Evolutionary conservation across 2,888 invertebrate species (phyloP).

Genomic region (Onchidella celtica): DNA sequence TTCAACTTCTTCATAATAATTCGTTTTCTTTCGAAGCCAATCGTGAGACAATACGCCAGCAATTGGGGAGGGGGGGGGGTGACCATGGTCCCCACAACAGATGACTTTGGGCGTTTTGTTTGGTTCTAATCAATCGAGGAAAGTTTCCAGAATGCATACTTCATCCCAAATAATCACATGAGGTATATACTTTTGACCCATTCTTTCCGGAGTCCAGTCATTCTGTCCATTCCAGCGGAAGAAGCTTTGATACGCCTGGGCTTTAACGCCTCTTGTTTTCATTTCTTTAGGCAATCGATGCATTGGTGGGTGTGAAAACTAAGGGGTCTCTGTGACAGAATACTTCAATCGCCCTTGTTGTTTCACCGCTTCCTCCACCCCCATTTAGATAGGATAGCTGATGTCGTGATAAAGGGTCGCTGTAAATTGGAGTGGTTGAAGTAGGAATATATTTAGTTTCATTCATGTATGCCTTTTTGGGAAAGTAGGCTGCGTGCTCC

Average conservation of each 20-base stretch:
- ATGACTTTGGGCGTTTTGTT: not conserved
- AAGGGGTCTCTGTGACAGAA: not conserved
- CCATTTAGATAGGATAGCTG: slow-evolving; percentile 1
- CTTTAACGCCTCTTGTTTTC: not conserved
- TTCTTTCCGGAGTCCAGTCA: not conserved
- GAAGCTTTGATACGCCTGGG: slow-evolving; percentile 7
- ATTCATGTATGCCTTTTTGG: too few relatives aligned
- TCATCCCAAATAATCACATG: slow-evolving; percentile 8
- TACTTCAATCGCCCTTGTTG: slow-evolving; percentile 6
- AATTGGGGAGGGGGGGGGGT: not conserved
- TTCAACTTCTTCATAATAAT: not conserved
- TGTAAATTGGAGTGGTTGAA: not conserved
- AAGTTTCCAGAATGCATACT: slow-evolving; percentile 17
- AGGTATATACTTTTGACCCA: not conserved
- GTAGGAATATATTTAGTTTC: too few relatives aligned
- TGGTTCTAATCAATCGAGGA: not conserved
- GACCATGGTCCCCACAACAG: not conserved
- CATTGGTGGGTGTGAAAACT: not conserved
- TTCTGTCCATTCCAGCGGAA: not conserved
- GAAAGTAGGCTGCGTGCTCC: not conserved
- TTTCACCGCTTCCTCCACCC: not conserved
- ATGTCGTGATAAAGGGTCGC: not conserved
- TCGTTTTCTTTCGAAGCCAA: not conserved
- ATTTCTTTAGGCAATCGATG: slow-evolving; percentile 13
- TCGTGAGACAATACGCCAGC: not conserved